Conservation (phyloP, 2,797 vertebrate species). For the Discoglossus pictus region DNA sequence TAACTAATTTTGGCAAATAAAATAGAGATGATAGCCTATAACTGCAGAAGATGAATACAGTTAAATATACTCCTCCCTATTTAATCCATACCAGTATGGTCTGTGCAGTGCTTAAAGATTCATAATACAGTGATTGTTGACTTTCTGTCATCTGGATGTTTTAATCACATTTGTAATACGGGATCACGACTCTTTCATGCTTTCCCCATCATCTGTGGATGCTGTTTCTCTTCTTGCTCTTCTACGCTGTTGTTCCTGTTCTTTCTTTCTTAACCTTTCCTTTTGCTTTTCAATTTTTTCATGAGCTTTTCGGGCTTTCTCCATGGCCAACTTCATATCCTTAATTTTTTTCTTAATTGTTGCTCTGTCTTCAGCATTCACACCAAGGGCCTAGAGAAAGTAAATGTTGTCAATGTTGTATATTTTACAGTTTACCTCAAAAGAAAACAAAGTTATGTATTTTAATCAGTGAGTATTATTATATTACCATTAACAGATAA, state of each 20-base stretch:
- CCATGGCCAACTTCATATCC: slow-evolving; percentile 87
- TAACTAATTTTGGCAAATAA: slow-evolving; percentile 51
- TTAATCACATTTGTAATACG: slow-evolving; percentile 11
- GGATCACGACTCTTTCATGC: slow-evolving; percentile 68
- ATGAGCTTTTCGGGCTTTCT: slow-evolving; percentile 84
- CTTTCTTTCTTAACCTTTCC: slow-evolving; percentile 81
- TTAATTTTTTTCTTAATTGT: slow-evolving; percentile 93
- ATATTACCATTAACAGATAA: no score
- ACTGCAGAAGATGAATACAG: slow-evolving; percentile 55
- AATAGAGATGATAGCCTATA: slow-evolving; percentile 53
- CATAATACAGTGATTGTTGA: slow-evolving; percentile 18
- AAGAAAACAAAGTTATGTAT: no score
- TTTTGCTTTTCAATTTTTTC: slow-evolving; percentile 90
- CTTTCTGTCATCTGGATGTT: slow-evolving; percentile 37
- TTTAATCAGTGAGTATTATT: no score
- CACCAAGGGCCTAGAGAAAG: slow-evolving; percentile 75
- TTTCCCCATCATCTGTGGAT: slow-evolving; percentile 62
- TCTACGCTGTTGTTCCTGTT: slow-evolving; percentile 81
- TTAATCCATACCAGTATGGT: slow-evolving; percentile 45
- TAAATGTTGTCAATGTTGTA: no score
- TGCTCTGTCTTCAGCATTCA: slow-evolving; percentile 85
- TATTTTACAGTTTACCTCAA: no score
- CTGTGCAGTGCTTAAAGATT: slow-evolving; percentile 23
- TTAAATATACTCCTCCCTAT: slow-evolving; percentile 46
- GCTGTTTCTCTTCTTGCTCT: slow-evolving; percentile 70